Conservation (phyloP, 1,140 invertebrate genomes). For the Dreissena rostriformis region DNA sequence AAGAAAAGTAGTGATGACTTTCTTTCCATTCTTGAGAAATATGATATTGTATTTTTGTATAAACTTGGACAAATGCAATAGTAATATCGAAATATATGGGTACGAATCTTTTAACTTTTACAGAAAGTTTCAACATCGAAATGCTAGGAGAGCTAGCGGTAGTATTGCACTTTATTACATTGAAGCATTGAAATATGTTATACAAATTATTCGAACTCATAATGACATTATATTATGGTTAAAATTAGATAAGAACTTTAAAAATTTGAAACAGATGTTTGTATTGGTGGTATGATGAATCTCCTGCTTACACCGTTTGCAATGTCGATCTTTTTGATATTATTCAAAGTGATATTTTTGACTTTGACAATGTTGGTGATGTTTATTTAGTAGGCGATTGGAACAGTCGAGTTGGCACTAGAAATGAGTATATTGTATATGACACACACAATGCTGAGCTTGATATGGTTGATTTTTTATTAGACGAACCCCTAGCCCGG, state of each 20-base stretch:
- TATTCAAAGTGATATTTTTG: conserved; percentile 9
- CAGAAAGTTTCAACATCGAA: conserved; percentile 3
- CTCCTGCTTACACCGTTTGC: conserved; percentile 2
- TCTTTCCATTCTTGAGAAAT: background rate
- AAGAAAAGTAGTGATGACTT: background rate
- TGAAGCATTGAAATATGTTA: no score
- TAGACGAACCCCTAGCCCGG: no score
- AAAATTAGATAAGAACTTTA: conserved; percentile 19
- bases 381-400: background rate
- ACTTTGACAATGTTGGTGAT: background rate
- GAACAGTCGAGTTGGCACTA: background rate
- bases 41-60: background rate
- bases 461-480: no score
- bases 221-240: conserved; percentile 26
- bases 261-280: background rate
- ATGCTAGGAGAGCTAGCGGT: background rate
- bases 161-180: background rate
- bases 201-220: conserved; percentile 1
- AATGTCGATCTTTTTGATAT: conserved; percentile 33
- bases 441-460: no score
- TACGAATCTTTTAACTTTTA: conserved; percentile 4
- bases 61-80: background rate
- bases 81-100: background rate
- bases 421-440: conserved; percentile 13
- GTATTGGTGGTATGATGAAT: conserved; percentile 8